Evolutionary conservation across 2,888 invertebrate genomes (phyloP), one percentile per base, ranked within the genome.

Genomic region (Isoperla grammatica): DNA sequence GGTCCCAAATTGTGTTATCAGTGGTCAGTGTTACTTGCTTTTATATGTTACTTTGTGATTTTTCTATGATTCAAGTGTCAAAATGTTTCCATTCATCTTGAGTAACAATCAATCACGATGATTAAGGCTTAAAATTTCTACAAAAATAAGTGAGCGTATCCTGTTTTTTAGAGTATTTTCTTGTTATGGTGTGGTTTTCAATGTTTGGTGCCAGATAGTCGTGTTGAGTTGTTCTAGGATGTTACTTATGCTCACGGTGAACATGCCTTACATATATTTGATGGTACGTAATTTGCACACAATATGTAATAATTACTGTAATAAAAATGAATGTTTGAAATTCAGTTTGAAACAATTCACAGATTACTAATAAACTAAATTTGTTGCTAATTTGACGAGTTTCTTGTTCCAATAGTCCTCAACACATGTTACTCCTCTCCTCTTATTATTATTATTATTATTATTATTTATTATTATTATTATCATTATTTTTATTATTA

Each of bases 231-330:
- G 23, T 15, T 15, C 13, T 57, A 43, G 53, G 53, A 49, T 43
- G 59, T 56, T 56, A 39, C 37, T 17, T 53, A 60, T 62, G 62
- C 62, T 64, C 64, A 64, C 61, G 39, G 59, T 62, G 58, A 62
- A 56, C 64, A 64, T 64, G 64, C 64, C 64, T 64, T 64, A 64
- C 43, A 61, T 63, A 64, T 57, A 62, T 62, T 64, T 64, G 61
- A 61, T 62, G 62, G 62, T 61, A 63, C 61, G 56, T 62, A 60
- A 64, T 61, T 60, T 61, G 61, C 63, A 64, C 64, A 62, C 60
- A 53, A 53, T 46, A 62, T 58, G 60, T 62, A 64, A 59, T 62
- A 59, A 60, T 64, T 64, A 63, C 62, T 61, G 59, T 64, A 63
- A 58, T 60, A 61, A 60, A 62, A 60, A 60, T 60, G 58, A 57